These are phyloP conservation scores for Rhyacophila evoluta DNA, from an alignment of 2,888 invertebrate genomes.

Conservation along the genomic window DNA sequence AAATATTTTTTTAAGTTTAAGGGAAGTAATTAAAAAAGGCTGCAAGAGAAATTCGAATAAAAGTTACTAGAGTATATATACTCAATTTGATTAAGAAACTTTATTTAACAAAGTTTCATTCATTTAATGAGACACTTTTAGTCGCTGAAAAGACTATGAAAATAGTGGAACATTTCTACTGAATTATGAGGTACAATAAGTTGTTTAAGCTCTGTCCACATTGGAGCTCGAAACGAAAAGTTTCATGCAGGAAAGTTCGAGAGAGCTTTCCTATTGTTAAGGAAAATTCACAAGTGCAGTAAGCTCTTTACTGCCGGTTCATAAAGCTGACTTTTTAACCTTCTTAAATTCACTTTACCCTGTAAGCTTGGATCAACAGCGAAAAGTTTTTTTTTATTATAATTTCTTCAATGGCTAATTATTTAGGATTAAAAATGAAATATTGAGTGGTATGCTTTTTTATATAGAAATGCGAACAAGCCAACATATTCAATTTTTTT, in stretches of 20 bases:
- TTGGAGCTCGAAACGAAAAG: not conserved
- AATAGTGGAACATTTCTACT: not conserved
- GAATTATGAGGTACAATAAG: not conserved
- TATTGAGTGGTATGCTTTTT: no score
- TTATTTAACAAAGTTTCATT: not conserved
- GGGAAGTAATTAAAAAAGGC: no score
- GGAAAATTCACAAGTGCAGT: not conserved
- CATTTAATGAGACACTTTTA: not conserved
- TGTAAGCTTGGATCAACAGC: not conserved
- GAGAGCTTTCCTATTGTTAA: not conserved
- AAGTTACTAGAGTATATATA: no score
- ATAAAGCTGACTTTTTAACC: conserved; percentile 3
- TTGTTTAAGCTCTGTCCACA: not conserved
- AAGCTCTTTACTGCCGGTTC: not conserved
- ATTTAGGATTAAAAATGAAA: no score
- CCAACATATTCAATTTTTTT: no score
- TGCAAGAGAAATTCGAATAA: no score
- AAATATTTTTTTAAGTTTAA: no score
- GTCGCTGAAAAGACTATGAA: not conserved
- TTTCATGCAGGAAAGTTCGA: not conserved
- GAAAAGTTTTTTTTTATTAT: no score
- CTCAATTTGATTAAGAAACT: not conserved
- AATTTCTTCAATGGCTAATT: no score
- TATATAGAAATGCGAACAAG: no score
- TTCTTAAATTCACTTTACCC: conserved; percentile 1